phyloP scores from a whole-genome alignment of 2,113 vertebrate species.

The Coptodon bakossiorum region DNA sequence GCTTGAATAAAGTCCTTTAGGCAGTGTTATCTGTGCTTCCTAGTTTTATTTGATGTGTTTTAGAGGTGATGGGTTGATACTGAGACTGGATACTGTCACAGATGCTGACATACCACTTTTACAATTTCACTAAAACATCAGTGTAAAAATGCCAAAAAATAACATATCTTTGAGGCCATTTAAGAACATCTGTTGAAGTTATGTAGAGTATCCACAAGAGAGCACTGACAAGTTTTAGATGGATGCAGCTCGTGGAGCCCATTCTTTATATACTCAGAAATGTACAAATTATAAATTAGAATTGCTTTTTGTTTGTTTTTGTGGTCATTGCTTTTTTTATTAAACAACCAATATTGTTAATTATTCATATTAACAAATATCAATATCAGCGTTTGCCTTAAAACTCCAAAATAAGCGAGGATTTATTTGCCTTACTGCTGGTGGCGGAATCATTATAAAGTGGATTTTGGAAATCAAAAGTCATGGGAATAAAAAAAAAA shows the following conservation, averaged over 20 bases:
- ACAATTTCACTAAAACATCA: not conserved
- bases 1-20: not conserved
- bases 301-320: not conserved
- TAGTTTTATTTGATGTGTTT: not conserved
- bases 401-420: not conserved
- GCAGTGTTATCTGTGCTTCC: not conserved
- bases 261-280: not conserved
- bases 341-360: not conserved
- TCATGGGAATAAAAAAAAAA: not conserved
- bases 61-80: not conserved
- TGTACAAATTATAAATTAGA: not conserved
- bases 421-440: not conserved
- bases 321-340: not conserved
- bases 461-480: not conserved
- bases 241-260: not conserved
- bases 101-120: not conserved
- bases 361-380: not conserved
- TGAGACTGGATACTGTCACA: not conserved
- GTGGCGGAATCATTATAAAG: not conserved
- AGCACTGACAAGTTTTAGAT: not conserved
- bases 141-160: not conserved
- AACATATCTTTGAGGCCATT: not conserved
- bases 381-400: not conserved
- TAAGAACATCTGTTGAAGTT: not conserved
- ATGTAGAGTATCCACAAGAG: not conserved